Percentiles rank a stretch among this genome's conserved stretches.
Evolutionary conservation across 2,888 invertebrate species (phyloP).

Genomic region (Hoplodrina ambigua): DNA sequence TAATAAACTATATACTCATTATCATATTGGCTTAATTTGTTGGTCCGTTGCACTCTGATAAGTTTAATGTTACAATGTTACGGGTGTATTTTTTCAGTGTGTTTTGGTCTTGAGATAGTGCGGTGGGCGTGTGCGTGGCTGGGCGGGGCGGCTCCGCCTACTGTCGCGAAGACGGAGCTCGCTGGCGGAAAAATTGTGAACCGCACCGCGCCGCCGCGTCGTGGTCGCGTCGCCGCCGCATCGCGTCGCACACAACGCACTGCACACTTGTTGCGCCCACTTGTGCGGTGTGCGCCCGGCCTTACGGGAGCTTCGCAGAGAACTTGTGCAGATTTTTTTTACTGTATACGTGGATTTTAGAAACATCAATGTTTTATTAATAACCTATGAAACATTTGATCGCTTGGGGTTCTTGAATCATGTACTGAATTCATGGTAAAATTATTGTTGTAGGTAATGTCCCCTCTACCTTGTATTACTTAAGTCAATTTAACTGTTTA

Average conservation of each 20-base stretch:
- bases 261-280: conserved; percentile 78
- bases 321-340: background rate
- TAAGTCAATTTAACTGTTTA: too few species aligned
- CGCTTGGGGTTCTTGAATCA: too few species aligned
- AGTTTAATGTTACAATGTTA: conserved; percentile 45
- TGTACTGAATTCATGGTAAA: too few species aligned
- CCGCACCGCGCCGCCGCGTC: conserved; percentile 40
- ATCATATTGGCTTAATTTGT: conserved; percentile 44
- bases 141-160: conserved; percentile 85
- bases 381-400: too few species aligned
- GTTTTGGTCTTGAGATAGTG: conserved; percentile 71
- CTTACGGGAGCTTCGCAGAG: background rate
- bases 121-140: conserved; percentile 80
- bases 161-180: conserved; percentile 81
- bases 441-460: too few species aligned
- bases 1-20: conserved; percentile 59
- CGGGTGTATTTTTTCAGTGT: conserved; percentile 49
- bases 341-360: too few species aligned
- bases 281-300: background rate
- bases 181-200: conserved; percentile 78
- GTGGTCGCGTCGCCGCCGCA: conserved; percentile 56
- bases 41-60: conserved; percentile 44
- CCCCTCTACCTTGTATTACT: too few species aligned
- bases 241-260: conserved; percentile 29
- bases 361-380: too few species aligned